A percentile compares a stretch with the other conserved stretches of the same genome.
phyloP scores from a whole-genome alignment of 2,113 vertebrate genomes.

The Galemys pyrenaicus region DNA sequence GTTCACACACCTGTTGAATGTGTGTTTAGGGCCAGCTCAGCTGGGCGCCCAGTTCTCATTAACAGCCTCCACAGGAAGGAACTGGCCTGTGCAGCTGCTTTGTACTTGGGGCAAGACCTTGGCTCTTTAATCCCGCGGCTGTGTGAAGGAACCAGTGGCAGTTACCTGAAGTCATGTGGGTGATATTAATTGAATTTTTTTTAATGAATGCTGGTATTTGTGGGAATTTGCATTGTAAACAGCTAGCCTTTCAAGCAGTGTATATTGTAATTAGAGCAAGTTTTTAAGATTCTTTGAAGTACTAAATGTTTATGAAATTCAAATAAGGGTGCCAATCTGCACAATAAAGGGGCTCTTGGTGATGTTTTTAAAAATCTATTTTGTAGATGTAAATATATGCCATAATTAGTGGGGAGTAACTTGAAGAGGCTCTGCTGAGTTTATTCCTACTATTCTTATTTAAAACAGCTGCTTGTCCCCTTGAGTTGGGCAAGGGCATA shows the following conservation, averaged over 20 bases:
- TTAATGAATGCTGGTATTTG: conserved; percentile 92
- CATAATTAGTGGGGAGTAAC: conserved; percentile 88
- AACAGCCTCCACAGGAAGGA: conserved; percentile 49
- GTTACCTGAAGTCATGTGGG: conserved; percentile 63
- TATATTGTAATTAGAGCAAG: conserved; percentile 90
- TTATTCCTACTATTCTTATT: conserved; percentile 87
- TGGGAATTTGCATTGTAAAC: conserved; percentile 95
- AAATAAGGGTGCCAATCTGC: conserved; percentile 94
- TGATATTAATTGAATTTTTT: conserved; percentile 86
- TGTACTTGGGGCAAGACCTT: background rate
- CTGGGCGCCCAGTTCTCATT: background rate
- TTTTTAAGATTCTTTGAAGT: conserved; percentile 97
- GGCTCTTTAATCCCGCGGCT: background rate
- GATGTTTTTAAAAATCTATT: conserved; percentile 85
- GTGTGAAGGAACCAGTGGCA: background rate
- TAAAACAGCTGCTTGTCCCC: conserved; percentile 86
- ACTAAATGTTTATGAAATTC: conserved; percentile 96
- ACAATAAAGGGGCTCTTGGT: conserved; percentile 91
- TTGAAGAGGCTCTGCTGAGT: conserved; percentile 82
- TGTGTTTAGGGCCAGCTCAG: background rate
- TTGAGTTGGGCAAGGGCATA: conserved; percentile 77
- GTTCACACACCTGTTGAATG: background rate
- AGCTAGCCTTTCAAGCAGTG: conserved; percentile 90
- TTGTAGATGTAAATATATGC: conserved; percentile 90
- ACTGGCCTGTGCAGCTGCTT: background rate